Evolutionary conservation across 2,113 vertebrate genomes (phyloP).

Genomic region (Myotis davidii): DNA sequence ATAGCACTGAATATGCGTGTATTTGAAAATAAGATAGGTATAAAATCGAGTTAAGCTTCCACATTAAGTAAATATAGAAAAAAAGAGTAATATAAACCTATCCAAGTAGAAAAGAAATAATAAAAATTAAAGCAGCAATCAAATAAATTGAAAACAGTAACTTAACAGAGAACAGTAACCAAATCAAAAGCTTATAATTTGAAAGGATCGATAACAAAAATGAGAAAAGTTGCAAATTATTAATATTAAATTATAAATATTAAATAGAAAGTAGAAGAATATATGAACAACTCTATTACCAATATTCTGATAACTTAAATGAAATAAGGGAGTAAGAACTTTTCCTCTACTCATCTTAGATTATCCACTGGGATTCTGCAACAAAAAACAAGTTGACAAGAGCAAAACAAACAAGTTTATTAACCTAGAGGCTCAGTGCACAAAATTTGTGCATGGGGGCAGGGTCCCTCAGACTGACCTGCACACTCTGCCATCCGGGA

Average conservation of each 20-base stretch:
- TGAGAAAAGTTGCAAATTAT: background rate
- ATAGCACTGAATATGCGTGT: background rate
- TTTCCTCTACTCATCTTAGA: background rate
- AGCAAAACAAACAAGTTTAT: background rate
- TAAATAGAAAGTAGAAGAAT: no score
- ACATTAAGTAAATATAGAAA: background rate
- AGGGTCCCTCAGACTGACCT: no score
- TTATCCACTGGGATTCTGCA: background rate
- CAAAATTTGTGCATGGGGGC: no score
- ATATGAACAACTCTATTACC: background rate
- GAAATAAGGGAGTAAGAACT: background rate
- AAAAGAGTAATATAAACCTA: background rate
- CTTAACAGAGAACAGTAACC: background rate
- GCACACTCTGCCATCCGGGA: no score
- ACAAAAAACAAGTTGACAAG: background rate
- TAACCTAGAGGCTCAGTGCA: background rate
- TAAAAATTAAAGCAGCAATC: background rate
- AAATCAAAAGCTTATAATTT: background rate
- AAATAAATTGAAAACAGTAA: background rate
- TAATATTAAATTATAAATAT: no score
- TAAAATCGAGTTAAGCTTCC: constrained; percentile 3
- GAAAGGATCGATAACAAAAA: background rate
- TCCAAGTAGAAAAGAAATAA: background rate
- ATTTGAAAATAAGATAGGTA: background rate
- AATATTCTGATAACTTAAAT: background rate